Conservation (phyloP, 2,797 vertebrate genomes). For the Enteromius afrohamiltoni region DNA sequence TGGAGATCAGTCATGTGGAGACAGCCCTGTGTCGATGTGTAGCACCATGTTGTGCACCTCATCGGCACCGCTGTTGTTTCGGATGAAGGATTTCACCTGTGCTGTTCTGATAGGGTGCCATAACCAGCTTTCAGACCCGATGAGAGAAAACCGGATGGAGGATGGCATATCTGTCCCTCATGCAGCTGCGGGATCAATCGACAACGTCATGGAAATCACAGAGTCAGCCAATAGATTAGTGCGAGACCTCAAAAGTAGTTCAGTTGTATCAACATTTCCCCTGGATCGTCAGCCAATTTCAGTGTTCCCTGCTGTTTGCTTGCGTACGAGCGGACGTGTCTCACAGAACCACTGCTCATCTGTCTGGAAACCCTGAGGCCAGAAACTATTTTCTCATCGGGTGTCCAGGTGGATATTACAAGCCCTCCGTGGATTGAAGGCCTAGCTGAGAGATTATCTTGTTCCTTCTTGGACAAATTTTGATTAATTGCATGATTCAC, state of each 20-base stretch:
- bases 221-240: constrained; percentile 54
- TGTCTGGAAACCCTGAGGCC: not conserved
- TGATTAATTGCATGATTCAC: not conserved
- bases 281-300: constrained; percentile 25
- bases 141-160: constrained; percentile 26
- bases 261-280: constrained; percentile 38
- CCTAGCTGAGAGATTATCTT: not conserved
- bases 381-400: not conserved
- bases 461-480: not conserved
- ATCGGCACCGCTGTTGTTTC: constrained; percentile 16
- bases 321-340: constrained; percentile 24
- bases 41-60: constrained; percentile 53
- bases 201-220: constrained; percentile 79
- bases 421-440: constrained; percentile 4
- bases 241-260: constrained; percentile 52
- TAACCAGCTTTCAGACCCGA: constrained; percentile 17
- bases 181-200: constrained; percentile 59
- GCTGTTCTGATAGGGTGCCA: not conserved
- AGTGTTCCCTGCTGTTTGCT: constrained; percentile 43
- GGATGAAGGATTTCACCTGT: constrained; percentile 30
- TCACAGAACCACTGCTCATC: constrained; percentile 2
- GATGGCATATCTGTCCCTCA: constrained; percentile 17
- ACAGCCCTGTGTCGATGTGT: constrained; percentile 54
- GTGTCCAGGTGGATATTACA: constrained; percentile 45
- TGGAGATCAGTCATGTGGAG: constrained; percentile 62